Conservation (phyloP, 2,113 vertebrate species). For the Bubo scandiacus region DNA sequence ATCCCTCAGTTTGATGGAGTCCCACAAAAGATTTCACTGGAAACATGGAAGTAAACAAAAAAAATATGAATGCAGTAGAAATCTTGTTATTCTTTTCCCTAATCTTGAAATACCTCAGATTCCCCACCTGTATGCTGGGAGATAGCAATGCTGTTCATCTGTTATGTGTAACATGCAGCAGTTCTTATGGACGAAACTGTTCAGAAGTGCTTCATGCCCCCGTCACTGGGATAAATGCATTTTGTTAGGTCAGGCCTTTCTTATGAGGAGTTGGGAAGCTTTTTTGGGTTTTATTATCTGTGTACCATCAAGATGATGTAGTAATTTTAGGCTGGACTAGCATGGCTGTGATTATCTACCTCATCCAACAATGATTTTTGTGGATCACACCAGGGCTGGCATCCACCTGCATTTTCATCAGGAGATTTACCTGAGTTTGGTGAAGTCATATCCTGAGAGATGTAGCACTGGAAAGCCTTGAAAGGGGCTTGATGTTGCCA, state of each 20-base stretch:
- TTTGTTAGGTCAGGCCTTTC: not conserved
- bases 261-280: not conserved
- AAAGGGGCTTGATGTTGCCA: not conserved
- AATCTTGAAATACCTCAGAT: not conserved
- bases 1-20: not conserved
- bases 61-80: not conserved
- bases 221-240: not conserved
- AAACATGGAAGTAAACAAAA: not conserved
- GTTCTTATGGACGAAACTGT: not conserved
- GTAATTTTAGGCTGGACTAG: not conserved
- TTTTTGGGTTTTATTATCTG: not conserved
- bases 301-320: not conserved
- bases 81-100: not conserved
- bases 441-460: not conserved
- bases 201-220: not conserved
- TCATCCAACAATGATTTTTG: not conserved
- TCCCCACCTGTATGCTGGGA: not conserved
- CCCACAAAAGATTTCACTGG: not conserved
- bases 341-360: not conserved
- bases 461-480: not conserved
- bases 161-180: not conserved
- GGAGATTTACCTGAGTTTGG: not conserved
- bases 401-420: not conserved
- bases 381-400: not conserved
- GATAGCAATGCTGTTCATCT: not conserved